Base-by-base conservation (phyloP, 2,888 invertebrate genomes). In the Agriotes lineatus region DNA sequence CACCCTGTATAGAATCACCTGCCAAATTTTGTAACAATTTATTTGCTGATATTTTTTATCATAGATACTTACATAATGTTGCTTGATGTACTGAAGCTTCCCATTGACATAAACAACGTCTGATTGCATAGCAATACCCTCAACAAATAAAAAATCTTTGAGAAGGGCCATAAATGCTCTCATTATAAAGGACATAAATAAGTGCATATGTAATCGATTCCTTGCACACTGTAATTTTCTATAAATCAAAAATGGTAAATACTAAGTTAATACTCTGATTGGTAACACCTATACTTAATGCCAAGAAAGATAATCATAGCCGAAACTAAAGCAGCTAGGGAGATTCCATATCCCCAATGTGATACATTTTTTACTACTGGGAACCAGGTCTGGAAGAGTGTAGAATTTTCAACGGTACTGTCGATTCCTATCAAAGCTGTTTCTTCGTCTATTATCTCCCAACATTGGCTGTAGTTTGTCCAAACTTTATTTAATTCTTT, bases 151-250 rank as follows among this genome's bases (percentile, higher is more conserved):
- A 68, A 85, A 82, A 74, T 89, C 87, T 77, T 89, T 90, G 45
- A 90, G 76, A 10, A 90, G 82, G 1, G 87, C 86, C 82, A 89
- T 86, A 16, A 86, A 84, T 0, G 88, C 89, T 72, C 90, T 85
- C 78, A 90, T 82, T 57, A 90, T 88, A 81, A 90, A 91, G 0
- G 90, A 90, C 0, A 86, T 80, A 81, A 91, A 91, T 60, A 91
- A 83, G 78, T 91, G 89, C 82, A 90, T 86, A 79, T 91, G 91
- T 1, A 91, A 84, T 52, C 87, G 86, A 82, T 91, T 91, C 69
- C 91, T 83, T 0, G 90, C 88, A 79, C 90, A 91, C 73, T 89
- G 86, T 20, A 91, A 82, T 75, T 88, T 87, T 78, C 91, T 91
- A 37, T 14, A 1, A 39, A 19, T 16, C 6, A 3, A 1, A 35